A percentile compares a stretch with the other conserved stretches of the same genome.
Conservation (phyloP, 2,797 vertebrate species). For the Podarcis lilfordi region DNA sequence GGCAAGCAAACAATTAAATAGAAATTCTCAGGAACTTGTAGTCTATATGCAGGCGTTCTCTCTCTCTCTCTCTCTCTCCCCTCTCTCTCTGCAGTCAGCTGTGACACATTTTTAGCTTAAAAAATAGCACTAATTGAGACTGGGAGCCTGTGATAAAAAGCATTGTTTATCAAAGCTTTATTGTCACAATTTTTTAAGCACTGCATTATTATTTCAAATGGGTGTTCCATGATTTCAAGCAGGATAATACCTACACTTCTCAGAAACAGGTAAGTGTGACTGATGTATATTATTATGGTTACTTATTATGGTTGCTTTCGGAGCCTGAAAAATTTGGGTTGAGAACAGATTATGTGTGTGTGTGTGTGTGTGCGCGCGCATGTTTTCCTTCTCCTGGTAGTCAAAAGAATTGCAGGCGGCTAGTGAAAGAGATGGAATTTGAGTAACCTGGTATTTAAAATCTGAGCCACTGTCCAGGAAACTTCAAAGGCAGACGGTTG, state of each 20-base stretch:
- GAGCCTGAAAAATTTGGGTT: conserved; percentile 55
- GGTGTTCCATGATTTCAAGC: conserved; percentile 60
- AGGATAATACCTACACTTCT: conserved; percentile 55
- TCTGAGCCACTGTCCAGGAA: conserved; percentile 6
- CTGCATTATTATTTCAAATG: conserved; percentile 65
- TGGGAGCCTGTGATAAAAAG: conserved; percentile 53
- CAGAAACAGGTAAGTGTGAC: conserved; percentile 76
- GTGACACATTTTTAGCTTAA: conserved; percentile 41
- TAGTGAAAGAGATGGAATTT: conserved; percentile 43
- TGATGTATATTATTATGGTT: conserved; percentile 64
- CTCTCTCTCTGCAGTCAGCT: conserved; percentile 8
- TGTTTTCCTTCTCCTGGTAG: conserved; percentile 19
- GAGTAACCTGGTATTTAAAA: conserved; percentile 35
- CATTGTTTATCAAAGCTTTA: conserved; percentile 45
- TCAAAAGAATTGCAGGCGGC: conserved; percentile 22
- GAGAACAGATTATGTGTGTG: conserved; percentile 19
- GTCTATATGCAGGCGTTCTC: conserved; percentile 8
- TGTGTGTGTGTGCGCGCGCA: neutral
- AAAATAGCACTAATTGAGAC: conserved; percentile 38
- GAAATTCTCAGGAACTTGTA: conserved; percentile 19
- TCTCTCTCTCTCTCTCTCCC: neutral
- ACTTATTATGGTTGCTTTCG: conserved; percentile 25
- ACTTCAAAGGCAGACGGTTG: conserved; percentile 4
- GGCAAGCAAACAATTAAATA: conserved; percentile 12
- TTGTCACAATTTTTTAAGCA: conserved; percentile 62